Conservation (phyloP, 2,113 vertebrate genomes). For the Melanocharis versteri region DNA sequence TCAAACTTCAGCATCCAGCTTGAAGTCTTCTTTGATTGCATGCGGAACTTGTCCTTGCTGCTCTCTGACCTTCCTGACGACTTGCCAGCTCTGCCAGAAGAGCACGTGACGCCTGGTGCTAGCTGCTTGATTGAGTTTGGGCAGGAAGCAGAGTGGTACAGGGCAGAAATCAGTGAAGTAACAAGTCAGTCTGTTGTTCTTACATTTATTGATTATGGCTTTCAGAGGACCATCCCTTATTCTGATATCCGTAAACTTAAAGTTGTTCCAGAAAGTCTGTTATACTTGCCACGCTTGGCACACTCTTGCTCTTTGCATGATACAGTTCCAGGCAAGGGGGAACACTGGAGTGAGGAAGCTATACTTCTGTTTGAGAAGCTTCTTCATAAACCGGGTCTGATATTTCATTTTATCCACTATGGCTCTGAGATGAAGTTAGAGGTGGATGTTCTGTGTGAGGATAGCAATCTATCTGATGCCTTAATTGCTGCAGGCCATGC, state of each 20-base stretch:
- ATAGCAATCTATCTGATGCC: conserved; percentile 12
- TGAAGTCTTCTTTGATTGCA: conserved; percentile 69
- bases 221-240: conserved; percentile 60
- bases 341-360: conserved; percentile 79
- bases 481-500: conserved; percentile 63
- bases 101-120: conserved; percentile 67
- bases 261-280: conserved; percentile 70
- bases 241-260: conserved; percentile 71
- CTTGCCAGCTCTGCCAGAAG: conserved; percentile 64
- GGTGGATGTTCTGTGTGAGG: conserved; percentile 46
- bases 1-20: conserved; percentile 80
- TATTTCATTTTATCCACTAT: conserved; percentile 72
- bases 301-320: conserved; percentile 76
- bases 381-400: conserved; percentile 71
- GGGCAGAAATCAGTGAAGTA: conserved; percentile 76
- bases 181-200: conserved; percentile 63
- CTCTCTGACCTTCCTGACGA: conserved; percentile 72
- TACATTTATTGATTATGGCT: conserved; percentile 80
- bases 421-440: conserved; percentile 52
- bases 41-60: conserved; percentile 70
- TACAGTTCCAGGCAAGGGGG: conserved; percentile 63
- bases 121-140: conserved; percentile 76
- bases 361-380: conserved; percentile 71
- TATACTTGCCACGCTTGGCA: conserved; percentile 71
- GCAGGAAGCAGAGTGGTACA: conserved; percentile 76